Evolutionary conservation across 1,140 invertebrate genomes (phyloP).

Genomic region (Xylocopa sonorina): DNA sequence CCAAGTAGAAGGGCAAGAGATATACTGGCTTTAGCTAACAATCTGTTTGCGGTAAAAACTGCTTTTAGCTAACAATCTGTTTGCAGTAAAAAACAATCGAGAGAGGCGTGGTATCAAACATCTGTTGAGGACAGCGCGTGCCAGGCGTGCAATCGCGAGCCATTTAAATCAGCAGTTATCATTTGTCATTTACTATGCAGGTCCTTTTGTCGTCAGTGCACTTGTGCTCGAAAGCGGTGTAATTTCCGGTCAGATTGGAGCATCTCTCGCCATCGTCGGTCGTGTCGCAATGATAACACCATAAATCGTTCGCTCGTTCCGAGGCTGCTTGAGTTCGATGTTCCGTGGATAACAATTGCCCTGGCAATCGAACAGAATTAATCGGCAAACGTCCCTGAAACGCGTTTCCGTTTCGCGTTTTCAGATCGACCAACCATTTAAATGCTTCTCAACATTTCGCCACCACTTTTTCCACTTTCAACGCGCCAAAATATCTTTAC

Average conservation of each 20-base stretch:
- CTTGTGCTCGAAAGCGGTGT: constrained; percentile 85
- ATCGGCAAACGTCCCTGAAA: not conserved
- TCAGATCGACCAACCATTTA: no score
- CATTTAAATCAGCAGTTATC: constrained; percentile 2
- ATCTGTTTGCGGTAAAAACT: constrained; percentile 5
- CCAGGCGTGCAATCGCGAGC: not conserved
- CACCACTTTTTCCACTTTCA: no score
- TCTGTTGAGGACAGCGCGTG: not conserved
- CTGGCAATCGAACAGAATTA: constrained; percentile 51
- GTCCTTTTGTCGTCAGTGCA: constrained; percentile 88
- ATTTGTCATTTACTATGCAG: constrained; percentile 86
- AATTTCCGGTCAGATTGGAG: constrained; percentile 84
- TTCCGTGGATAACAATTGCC: constrained; percentile 82
- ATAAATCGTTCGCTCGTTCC: constrained; percentile 88
- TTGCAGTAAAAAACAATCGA: constrained; percentile 4
- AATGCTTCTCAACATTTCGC: no score
- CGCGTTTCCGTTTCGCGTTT: no score
- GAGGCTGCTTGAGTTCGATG: constrained; percentile 89
- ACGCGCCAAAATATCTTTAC: no score
- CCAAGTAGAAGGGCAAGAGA: no score
- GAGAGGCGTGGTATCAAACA: not conserved
- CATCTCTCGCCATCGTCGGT: constrained; percentile 88
- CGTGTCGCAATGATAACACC: constrained; percentile 91
- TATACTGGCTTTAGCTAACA: not conserved
- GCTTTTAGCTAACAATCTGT: not conserved